Conservation (phyloP, 2,888 invertebrate species). For the Omphaloscelis lunosa region DNA sequence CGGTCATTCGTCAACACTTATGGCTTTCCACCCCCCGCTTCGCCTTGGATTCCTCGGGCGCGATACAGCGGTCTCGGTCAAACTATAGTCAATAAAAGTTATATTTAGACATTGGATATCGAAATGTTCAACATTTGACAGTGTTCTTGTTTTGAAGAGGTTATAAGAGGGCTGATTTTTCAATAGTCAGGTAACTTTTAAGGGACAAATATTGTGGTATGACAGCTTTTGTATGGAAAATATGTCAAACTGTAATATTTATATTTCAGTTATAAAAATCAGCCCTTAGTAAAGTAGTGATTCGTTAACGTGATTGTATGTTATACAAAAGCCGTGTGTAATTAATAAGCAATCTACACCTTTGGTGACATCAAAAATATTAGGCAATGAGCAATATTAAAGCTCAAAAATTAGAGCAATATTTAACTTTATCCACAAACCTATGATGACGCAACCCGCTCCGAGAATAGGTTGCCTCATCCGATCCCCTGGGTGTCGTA, state of each 20-base stretch:
- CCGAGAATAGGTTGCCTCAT: conserved; percentile 32
- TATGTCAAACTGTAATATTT: no score
- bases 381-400: background rate
- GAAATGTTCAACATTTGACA: background rate
- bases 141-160: background rate
- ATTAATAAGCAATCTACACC: background rate
- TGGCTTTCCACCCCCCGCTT: no score
- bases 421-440: conserved; percentile 30
- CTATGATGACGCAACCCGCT: conserved; percentile 38
- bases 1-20: no score
- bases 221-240: no score
- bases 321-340: background rate
- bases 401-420: conserved; percentile 8
- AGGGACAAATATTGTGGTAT: no score
- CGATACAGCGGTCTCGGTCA: no score
- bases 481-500: conserved; percentile 54
- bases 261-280: no score
- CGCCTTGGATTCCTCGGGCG: no score
- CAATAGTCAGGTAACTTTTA: no score
- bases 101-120: background rate
- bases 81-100: no score
- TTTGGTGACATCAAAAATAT: background rate
- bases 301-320: background rate
- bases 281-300: no score
- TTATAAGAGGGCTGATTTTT: no score